phyloP scores from a whole-genome alignment of 2,888 invertebrate genomes.

The Lutraria lutraria region DNA sequence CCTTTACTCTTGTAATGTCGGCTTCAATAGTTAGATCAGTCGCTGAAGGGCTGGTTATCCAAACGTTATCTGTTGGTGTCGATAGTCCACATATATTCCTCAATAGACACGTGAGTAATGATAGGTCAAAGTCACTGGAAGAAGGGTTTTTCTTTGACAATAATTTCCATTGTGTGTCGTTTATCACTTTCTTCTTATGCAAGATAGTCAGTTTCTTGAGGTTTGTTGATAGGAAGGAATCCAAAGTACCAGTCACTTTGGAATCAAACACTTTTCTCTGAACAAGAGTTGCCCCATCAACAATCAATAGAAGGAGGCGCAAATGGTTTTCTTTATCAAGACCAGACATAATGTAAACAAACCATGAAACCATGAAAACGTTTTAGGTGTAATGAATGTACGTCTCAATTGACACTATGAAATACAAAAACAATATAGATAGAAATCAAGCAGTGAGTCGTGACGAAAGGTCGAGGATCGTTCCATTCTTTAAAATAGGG shows the following conservation, averaged over 20 bases:
- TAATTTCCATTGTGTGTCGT: not conserved
- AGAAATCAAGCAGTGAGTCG: no score
- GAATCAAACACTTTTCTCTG: not conserved
- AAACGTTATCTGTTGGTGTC: not conserved
- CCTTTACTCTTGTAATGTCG: not conserved
- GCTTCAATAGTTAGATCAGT: not conserved
- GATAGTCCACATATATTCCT: conserved; percentile 3
- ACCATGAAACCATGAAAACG: no score
- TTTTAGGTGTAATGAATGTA: no score
- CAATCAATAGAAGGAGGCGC: not conserved
- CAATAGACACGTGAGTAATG: no score
- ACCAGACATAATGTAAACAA: not conserved
- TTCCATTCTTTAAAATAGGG: no score
- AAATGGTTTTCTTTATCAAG: not conserved
- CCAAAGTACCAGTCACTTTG: not conserved
- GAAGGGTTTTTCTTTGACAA: not conserved
- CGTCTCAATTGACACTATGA: no score
- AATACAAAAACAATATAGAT: no score
- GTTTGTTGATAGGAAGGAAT: not conserved
- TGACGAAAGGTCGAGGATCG: no score
- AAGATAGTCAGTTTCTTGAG: not conserved
- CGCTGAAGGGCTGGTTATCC: not conserved
- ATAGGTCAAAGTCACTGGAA: not conserved
- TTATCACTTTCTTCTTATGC: conserved; percentile 3
- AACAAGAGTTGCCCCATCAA: conserved; percentile 5